Evolutionary conservation across 2,888 invertebrate species (phyloP).

Genomic region (Bibio marci): DNA sequence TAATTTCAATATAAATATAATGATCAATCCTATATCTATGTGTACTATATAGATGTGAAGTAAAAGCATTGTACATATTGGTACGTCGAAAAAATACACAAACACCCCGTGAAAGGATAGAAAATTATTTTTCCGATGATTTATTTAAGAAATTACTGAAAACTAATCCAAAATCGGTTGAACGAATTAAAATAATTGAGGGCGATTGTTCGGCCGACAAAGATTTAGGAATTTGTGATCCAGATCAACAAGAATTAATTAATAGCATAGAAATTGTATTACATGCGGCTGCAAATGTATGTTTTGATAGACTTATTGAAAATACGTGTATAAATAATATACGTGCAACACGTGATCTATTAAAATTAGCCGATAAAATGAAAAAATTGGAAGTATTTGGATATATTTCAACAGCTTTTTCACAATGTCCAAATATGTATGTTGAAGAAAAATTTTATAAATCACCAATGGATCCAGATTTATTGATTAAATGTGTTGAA

Average conservation of each 20-base stretch:
- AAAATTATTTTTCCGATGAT: neutral
- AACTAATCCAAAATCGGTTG: constrained; percentile 10
- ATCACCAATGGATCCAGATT: constrained; percentile 13
- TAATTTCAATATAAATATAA: too few relatives aligned
- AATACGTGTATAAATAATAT: constrained; percentile 13
- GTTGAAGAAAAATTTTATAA: constrained; percentile 15
- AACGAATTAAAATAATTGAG: constrained; percentile 14
- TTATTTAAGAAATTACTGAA: constrained; percentile 5
- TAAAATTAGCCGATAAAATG: constrained; percentile 11
- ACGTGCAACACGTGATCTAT: constrained; percentile 15
- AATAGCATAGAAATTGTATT: constrained; percentile 15
- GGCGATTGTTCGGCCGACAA: constrained; percentile 13
- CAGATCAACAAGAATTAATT: constrained; percentile 10
- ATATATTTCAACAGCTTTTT: constrained; percentile 17
- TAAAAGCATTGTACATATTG: constrained; percentile 11
- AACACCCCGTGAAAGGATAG: neutral
- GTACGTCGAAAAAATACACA: constrained; percentile 11
- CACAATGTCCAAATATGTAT: constrained; percentile 6
- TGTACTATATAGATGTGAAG: constrained; percentile 13
- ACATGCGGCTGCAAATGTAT: constrained; percentile 16
- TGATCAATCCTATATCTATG: too few relatives aligned
- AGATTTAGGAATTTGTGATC: constrained; percentile 12
- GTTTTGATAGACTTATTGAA: constrained; percentile 14
- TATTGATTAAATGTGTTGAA: constrained; percentile 13
- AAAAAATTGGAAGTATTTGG: constrained; percentile 8